Percentiles rank a stretch among this genome's conserved stretches.
phyloP scores from a whole-genome alignment of 1,140 invertebrate species.

The Drosophila mojavensis region DNA sequence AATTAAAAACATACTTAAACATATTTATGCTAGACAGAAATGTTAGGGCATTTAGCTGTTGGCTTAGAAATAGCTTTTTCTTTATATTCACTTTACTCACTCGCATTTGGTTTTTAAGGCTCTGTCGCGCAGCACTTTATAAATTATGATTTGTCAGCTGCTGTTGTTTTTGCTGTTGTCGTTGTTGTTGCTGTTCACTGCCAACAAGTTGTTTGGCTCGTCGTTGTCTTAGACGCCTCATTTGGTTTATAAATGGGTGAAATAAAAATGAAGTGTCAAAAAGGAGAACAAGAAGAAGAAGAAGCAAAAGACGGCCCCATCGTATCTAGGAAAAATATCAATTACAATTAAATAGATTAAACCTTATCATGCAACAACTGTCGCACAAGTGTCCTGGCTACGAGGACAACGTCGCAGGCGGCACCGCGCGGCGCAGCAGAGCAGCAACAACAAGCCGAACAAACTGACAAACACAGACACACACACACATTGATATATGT shows the following conservation, averaged over 20 bases:
- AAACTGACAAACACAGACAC: conserved; percentile 43
- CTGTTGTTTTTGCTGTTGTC: conserved; percentile 17
- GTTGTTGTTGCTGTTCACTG: conserved; percentile 22
- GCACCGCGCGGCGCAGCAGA: conserved; percentile 4
- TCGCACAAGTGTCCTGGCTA: conserved; percentile 76
- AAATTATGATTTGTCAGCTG: conserved; percentile 65
- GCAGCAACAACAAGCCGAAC: conserved; percentile 56
- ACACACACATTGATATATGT: conserved; percentile 36
- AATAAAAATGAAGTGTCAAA: conserved; percentile 26
- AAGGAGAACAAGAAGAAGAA: background rate
- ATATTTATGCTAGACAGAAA: too few relatives aligned
- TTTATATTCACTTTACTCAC: background rate
- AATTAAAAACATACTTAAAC: too few relatives aligned
- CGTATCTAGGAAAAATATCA: conserved; percentile 80
- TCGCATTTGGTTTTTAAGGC: conserved; percentile 28
- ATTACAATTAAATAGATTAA: conserved; percentile 83
- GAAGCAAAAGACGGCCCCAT: conserved; percentile 20
- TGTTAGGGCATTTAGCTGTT: background rate
- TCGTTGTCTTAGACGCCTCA: conserved; percentile 70
- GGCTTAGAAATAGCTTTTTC: background rate
- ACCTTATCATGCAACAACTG: conserved; percentile 82
- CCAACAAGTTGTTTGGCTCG: conserved; percentile 57
- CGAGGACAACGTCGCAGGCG: conserved; percentile 49
- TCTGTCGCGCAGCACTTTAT: conserved; percentile 50
- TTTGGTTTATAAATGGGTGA: conserved; percentile 74